Evolutionary conservation across 2,888 invertebrate species (phyloP).

Genomic region (Lycocerus yunnanus): DNA sequence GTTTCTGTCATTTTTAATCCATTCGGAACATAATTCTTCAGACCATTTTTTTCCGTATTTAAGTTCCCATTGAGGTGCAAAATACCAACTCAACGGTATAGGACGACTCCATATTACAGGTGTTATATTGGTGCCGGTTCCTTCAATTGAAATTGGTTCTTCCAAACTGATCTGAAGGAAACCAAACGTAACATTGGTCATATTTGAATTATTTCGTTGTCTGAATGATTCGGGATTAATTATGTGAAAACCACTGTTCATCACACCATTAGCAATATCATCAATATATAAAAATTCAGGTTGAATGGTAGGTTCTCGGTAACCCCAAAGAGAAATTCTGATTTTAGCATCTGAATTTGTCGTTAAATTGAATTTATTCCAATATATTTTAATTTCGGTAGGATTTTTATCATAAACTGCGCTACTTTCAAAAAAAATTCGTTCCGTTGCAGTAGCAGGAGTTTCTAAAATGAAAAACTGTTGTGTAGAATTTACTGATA

Average conservation of each 20-base stretch:
- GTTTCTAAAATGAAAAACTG: constrained; percentile 67
- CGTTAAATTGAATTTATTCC: constrained; percentile 86
- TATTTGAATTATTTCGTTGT: constrained; percentile 69
- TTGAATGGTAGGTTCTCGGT: constrained; percentile 79
- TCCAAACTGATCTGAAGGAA: constrained; percentile 88
- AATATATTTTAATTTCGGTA: constrained; percentile 75
- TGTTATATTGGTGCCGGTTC: constrained; percentile 49
- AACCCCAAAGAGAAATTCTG: constrained; percentile 87
- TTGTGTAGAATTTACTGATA: background rate
- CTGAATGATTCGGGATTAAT: constrained; percentile 76
- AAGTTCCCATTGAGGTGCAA: constrained; percentile 85
- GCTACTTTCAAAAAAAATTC: constrained; percentile 78
- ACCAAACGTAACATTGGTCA: constrained; percentile 80
- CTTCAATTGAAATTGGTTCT: constrained; percentile 61
- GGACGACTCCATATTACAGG: constrained; percentile 86
- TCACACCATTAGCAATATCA: constrained; percentile 66
- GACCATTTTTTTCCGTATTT: constrained; percentile 83
- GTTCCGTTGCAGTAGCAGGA: constrained; percentile 83
- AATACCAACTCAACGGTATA: constrained; percentile 92
- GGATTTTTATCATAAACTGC: constrained; percentile 76
- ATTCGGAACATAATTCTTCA: constrained; percentile 81
- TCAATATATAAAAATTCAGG: constrained; percentile 85
- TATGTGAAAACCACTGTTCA: constrained; percentile 66
- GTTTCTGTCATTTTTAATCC: constrained; percentile 84
- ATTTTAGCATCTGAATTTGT: constrained; percentile 76